These are phyloP conservation scores for Mylabris sibirica DNA, from an alignment of 2,888 invertebrate genomes.

Conservation along the genomic window DNA sequence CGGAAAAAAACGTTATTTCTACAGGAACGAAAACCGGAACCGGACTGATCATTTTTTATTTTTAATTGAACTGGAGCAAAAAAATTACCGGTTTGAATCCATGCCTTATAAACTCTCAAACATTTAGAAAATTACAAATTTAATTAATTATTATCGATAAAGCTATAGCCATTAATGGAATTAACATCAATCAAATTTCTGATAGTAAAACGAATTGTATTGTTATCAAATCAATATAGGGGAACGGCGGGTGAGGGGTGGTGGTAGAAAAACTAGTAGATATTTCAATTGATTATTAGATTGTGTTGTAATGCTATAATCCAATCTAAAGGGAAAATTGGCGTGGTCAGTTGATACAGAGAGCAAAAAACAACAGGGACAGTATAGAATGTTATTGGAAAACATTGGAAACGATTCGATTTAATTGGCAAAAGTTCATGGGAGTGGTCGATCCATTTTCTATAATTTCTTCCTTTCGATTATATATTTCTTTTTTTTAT, in stretches of 20 bases:
- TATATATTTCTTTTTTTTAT: not conserved
- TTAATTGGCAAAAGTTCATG: slow-evolving; percentile 5
- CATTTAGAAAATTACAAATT: not conserved
- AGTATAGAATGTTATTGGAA: not conserved
- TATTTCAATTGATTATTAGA: slow-evolving; percentile 1
- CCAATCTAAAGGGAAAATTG: not conserved
- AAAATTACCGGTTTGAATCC: too few relatives aligned
- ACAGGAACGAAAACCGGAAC: too few relatives aligned
- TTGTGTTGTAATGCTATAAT: not conserved
- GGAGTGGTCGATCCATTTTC: not conserved
- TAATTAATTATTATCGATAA: not conserved
- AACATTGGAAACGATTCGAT: not conserved
- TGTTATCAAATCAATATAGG: not conserved
- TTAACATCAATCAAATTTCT: not conserved
- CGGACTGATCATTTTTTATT: too few relatives aligned
- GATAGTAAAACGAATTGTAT: not conserved
- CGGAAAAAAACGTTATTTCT: too few relatives aligned
- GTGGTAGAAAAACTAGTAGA: not conserved
- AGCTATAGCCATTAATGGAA: not conserved
- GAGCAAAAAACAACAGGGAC: not conserved
- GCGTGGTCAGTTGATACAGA: not conserved
- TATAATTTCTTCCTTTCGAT: not conserved
- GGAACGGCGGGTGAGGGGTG: too few relatives aligned
- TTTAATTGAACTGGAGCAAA: too few relatives aligned
- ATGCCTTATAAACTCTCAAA: not conserved